Evolutionary conservation across 2,113 vertebrate genomes (phyloP).

Genomic region (Paedocypris sp.): DNA sequence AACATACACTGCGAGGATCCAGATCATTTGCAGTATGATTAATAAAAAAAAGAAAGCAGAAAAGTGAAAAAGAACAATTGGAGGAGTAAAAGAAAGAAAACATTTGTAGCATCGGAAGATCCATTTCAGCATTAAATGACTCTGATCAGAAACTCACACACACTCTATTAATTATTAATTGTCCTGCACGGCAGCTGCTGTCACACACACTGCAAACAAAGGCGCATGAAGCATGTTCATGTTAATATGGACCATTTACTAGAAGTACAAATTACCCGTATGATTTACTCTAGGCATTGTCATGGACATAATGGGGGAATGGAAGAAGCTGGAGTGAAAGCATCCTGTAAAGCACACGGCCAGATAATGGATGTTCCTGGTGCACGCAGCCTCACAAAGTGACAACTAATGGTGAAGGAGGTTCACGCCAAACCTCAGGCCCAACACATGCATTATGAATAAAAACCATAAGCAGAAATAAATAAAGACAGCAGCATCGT

Average conservation of each 20-base stretch:
- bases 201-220: background rate
- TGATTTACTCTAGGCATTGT: background rate
- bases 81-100: no score
- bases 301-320: background rate
- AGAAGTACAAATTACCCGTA: background rate
- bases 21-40: no score
- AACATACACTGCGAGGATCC: no score
- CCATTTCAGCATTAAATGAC: no score
- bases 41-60: no score
- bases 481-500: no score
- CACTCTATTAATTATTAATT: no score
- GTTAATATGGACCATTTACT: background rate
- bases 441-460: slow-evolving; percentile 23
- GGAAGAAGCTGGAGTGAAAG: background rate
- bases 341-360: background rate
- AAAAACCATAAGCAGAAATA: no score
- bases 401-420: background rate
- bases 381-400: slow-evolving; percentile 2
- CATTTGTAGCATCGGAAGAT: no score
- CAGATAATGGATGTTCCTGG: slow-evolving; percentile 16
- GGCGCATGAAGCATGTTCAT: background rate
- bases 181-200: background rate
- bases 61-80: no score
- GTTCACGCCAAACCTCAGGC: background rate
- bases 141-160: no score